Evolutionary conservation across 1,140 invertebrate genomes (phyloP).

Genomic region (Rhopalosiphum maidis): DNA sequence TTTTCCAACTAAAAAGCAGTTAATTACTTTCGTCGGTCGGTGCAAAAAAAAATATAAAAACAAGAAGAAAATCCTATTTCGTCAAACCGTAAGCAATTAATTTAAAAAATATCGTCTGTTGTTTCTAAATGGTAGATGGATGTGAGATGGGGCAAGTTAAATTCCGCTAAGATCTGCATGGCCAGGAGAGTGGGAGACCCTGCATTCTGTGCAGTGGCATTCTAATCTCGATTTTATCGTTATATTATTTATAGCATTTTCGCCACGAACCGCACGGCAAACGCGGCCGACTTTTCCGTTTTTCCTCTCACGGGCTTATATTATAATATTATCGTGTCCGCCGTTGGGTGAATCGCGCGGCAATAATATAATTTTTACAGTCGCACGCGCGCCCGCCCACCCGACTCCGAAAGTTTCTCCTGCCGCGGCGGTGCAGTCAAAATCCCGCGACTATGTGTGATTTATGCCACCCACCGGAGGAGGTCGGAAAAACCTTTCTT

Average conservation of each 20-base stretch:
- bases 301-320: neutral
- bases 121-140: neutral
- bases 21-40: neutral
- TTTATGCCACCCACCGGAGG: conserved; percentile 24
- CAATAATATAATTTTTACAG: conserved; percentile 41
- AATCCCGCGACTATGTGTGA: conserved; percentile 12
- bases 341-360: neutral
- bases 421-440: neutral
- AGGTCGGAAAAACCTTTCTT: conserved; percentile 37
- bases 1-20: neutral
- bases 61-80: neutral
- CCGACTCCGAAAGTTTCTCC: conserved; percentile 7
- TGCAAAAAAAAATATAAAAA: neutral
- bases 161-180: neutral
- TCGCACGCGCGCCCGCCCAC: too few species aligned
- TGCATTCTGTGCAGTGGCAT: too few species aligned
- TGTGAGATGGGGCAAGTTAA: neutral
- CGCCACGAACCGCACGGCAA: neutral
- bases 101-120: neutral
- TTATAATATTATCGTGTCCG: neutral
- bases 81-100: neutral
- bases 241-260: conserved; percentile 28
- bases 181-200: too few species aligned
- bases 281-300: conserved; percentile 5
- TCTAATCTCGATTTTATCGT: conserved; percentile 24